phyloP scores from a whole-genome alignment of 2,113 vertebrate genomes.

The Microcebus tavaratra region DNA sequence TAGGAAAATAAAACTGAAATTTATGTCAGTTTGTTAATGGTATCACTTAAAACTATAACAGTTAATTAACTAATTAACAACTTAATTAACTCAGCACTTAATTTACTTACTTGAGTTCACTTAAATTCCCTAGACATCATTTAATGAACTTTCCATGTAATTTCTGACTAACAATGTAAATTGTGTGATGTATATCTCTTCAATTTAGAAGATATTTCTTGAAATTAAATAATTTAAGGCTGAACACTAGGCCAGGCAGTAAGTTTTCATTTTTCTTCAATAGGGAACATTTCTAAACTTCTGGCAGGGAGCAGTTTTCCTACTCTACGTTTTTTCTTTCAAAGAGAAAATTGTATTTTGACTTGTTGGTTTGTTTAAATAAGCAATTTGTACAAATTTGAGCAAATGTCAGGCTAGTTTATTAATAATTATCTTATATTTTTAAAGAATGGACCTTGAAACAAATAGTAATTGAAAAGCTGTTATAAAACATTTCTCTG shows the following conservation, averaged over 20 bases:
- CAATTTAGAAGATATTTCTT: conserved; percentile 79
- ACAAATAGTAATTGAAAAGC: background rate
- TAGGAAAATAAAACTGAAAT: conserved; percentile 87
- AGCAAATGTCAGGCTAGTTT: background rate
- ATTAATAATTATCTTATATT: background rate
- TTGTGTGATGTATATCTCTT: conserved; percentile 78
- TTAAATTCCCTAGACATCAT: conserved; percentile 87
- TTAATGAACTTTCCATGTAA: conserved; percentile 87
- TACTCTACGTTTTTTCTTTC: background rate
- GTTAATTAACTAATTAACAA: conserved; percentile 93
- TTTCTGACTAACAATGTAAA: conserved; percentile 86
- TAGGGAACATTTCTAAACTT: background rate
- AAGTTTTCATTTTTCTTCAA: conserved; percentile 51
- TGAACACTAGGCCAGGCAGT: conserved; percentile 47
- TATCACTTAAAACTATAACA: conserved; percentile 87
- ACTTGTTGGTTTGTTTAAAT: background rate
- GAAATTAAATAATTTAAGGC: conserved; percentile 81
- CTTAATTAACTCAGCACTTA: conserved; percentile 91
- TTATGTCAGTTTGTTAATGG: conserved; percentile 88
- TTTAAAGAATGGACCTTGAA: background rate
- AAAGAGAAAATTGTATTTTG: background rate
- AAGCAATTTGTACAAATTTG: background rate
- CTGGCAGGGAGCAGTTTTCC: background rate
- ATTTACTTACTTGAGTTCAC: conserved; percentile 89
- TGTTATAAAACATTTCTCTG: background rate